Percentiles rank a stretch among this genome's conserved stretches.
phyloP scores from a whole-genome alignment of 2,888 invertebrate genomes.

The Machimus rusticus region DNA sequence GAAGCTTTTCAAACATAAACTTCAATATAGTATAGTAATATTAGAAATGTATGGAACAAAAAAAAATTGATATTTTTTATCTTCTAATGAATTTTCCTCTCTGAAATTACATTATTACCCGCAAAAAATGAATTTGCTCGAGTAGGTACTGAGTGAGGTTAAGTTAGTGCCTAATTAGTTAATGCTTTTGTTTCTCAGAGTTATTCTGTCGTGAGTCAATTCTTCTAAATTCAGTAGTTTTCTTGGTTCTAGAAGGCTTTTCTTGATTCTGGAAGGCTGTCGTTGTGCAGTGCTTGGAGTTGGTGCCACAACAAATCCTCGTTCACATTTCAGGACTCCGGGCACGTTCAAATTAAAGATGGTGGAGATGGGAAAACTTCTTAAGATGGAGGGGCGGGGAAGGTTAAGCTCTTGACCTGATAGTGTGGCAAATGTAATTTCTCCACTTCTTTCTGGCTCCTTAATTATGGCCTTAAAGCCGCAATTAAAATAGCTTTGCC shows the following conservation, averaged over 20 bases:
- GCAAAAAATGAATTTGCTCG: neutral
- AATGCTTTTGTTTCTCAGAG: neutral
- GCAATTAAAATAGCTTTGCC: neutral
- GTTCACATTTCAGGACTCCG: neutral
- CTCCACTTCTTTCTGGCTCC: neutral
- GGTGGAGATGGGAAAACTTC: neutral
- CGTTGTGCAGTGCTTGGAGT: neutral
- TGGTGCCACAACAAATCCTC: neutral
- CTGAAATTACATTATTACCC: too few relatives aligned
- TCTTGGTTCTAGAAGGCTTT: neutral
- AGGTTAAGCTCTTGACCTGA: neutral
- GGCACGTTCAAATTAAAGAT: neutral
- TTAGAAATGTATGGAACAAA: too few relatives aligned
- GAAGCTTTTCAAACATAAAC: too few relatives aligned
- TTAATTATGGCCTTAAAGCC: neutral
- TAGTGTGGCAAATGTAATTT: neutral
- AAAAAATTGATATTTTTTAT: too few relatives aligned
- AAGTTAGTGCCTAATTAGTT: neutral
- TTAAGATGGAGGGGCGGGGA: neutral
- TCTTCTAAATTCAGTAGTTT: neutral
- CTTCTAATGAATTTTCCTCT: too few relatives aligned
- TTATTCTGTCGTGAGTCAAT: neutral
- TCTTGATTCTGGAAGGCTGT: neutral
- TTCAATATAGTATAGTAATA: too few relatives aligned
- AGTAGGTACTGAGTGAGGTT: neutral